Evolutionary conservation across 2,888 invertebrate genomes (phyloP).

Genomic region (Phalangium opilio): DNA sequence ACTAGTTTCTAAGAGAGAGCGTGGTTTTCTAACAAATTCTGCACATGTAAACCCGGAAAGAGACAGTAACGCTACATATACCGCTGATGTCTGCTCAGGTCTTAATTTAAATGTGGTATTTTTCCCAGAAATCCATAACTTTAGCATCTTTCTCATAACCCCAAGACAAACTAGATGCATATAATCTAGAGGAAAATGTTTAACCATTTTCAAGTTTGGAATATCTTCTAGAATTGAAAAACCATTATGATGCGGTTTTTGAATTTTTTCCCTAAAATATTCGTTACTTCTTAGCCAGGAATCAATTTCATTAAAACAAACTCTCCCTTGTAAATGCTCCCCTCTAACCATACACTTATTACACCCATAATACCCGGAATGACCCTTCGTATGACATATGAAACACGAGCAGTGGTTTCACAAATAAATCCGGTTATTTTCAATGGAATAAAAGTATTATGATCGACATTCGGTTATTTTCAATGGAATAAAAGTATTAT

Average conservation of each 20-base stretch:
- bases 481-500: not conserved
- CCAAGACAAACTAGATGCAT: slow-evolving; percentile 27
- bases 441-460: not conserved
- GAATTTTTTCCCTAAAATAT: slow-evolving; percentile 12
- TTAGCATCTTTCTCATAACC: slow-evolving; percentile 23
- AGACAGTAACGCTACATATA: too few relatives aligned
- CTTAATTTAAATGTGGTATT: too few relatives aligned
- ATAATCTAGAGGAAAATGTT: slow-evolving; percentile 24
- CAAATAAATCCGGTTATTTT: not conserved
- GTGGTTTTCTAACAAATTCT: slow-evolving; percentile 23
- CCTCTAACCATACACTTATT: too few relatives aligned
- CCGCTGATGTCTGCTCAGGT: too few relatives aligned
- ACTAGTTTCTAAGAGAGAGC: slow-evolving; percentile 19
- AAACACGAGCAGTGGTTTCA: slow-evolving; percentile 1
- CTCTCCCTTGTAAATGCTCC: too few relatives aligned
- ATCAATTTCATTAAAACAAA: too few relatives aligned
- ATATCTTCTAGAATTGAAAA: slow-evolving; percentile 16
- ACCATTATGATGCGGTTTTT: slow-evolving; percentile 19
- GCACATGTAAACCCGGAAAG: not conserved
- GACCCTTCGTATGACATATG: too few relatives aligned
- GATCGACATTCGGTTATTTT: not conserved
- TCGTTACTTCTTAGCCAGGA: slow-evolving; percentile 11
- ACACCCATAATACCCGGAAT: too few relatives aligned
- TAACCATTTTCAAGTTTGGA: slow-evolving; percentile 16
- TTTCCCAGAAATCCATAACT: slow-evolving; percentile 22